These are phyloP conservation scores for Yponomeuta plumbellus DNA, from an alignment of 2,888 invertebrate species.

Conservation along the genomic window DNA sequence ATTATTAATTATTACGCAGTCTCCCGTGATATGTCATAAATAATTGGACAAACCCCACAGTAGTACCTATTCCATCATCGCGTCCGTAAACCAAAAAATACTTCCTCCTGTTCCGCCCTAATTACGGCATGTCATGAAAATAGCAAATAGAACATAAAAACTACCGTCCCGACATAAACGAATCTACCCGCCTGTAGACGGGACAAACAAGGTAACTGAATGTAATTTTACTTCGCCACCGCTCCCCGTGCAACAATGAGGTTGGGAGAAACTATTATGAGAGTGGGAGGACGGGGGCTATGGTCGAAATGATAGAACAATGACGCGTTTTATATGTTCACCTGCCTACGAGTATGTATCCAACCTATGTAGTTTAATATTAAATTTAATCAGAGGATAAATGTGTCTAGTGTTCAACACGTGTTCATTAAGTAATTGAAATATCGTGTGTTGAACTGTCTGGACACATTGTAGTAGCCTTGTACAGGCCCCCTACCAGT, in stretches of 20 bases:
- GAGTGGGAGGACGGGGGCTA: constrained; percentile 31
- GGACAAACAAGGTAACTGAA: constrained; percentile 13
- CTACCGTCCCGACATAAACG: constrained; percentile 2
- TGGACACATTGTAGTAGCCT: too few species aligned
- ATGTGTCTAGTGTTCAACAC: too few species aligned
- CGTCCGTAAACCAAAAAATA: background rate
- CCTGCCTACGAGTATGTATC: too few species aligned
- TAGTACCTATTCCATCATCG: too few species aligned
- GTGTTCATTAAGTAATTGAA: too few species aligned
- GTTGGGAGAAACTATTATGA: constrained; percentile 56
- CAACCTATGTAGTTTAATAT: too few species aligned
- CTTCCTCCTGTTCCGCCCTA: background rate
- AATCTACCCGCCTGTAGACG: background rate
- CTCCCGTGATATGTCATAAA: too few species aligned
- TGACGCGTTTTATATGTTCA: background rate
- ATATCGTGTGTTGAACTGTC: too few species aligned
- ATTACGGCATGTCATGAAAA: background rate
- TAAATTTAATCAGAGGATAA: too few species aligned
- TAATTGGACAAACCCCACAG: too few species aligned
- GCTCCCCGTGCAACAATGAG: constrained; percentile 41
- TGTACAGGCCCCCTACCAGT: too few species aligned
- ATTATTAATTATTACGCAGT: too few species aligned
- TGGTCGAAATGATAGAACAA: constrained; percentile 24
- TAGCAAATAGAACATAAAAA: background rate
- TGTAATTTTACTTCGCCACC: constrained; percentile 11